Evolutionary conservation across 2,113 vertebrate genomes (phyloP), one percentile per base, ranked within the genome.

Genomic region (Sebastes fasciatus): DNA sequence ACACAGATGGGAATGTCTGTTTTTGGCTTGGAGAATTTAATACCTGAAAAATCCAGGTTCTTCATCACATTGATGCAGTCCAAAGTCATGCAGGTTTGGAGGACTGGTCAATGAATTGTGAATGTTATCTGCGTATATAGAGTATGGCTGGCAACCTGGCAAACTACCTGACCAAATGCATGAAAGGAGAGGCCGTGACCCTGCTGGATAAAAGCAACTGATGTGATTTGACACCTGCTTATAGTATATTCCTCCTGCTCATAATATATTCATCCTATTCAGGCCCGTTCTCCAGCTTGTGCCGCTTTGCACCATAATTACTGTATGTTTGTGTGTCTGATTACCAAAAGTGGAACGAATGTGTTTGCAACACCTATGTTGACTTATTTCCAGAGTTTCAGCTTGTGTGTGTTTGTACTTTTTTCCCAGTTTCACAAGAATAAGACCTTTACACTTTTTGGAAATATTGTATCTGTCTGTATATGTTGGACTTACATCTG

Each of bases 161-260:
- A 49, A 74, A 61, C 23, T 34, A 8, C 23, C 14, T 49, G 23
- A n/a, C 72, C 16, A 40, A 49, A 49, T 34, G 4, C 48, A 74
- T 34, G 52, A 14, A 60, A 26, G 54, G 19, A 26, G 65, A 49
- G 45, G 55, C 52, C 5, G 6, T 69, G 49, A 7, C 16, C 5
- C 67, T 42, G 21, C 34, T 52, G 51, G 49, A 49, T 62, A 8
- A 61, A 48, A 74, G 58, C 55, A 60, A 45, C 71, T 74, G 19
- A 11, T 42, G 8, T 23, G 9, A 75, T 43, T 42, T 45, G 54
- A 21, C 52, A 65, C 48, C 26, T 62, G 19, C 5, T 69, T 60
- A 14, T 19, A 51, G 8, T 52, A 4, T 52, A 10, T 5, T 8
- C 19, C 65, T 69, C 26, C 43, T 51, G 11, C 43, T 68, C 16